These are phyloP conservation scores for Erithacus rubecula DNA, from an alignment of 2,797 vertebrate genomes.

Conservation along the genomic window DNA sequence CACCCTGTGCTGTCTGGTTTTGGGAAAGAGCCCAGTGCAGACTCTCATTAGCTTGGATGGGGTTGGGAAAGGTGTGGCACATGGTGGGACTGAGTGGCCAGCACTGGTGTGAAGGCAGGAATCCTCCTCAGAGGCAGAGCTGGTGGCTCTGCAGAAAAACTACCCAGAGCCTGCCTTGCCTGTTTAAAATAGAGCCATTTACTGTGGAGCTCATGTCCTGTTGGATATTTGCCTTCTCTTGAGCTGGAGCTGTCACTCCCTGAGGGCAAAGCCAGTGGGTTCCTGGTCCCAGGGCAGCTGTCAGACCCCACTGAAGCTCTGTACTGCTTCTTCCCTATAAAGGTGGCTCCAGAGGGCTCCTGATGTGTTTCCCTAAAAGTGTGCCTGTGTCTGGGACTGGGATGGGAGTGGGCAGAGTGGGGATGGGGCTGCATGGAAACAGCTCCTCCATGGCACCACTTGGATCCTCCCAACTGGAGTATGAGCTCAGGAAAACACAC, in stretches of 20 bases:
- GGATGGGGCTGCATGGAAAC: neutral
- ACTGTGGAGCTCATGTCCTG: neutral
- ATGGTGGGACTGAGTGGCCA: neutral
- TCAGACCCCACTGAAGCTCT: neutral
- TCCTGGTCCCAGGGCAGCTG: neutral
- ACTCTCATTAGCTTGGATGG: rapidly evolving
- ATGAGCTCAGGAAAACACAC: neutral
- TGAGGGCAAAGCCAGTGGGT: neutral
- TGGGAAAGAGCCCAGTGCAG: neutral
- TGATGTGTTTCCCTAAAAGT: rapidly evolving
- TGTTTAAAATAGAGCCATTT: neutral
- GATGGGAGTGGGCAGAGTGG: neutral
- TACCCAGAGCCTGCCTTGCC: neutral
- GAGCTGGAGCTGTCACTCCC: neutral
- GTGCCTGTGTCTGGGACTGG: neutral
- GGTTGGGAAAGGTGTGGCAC: neutral
- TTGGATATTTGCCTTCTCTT: neutral
- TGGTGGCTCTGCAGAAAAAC: neutral
- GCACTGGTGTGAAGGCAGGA: neutral
- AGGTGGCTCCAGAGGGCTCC: neutral
- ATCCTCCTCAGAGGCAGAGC: conserved; percentile 20
- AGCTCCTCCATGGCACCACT: neutral
- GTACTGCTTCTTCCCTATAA: neutral
- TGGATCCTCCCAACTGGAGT: neutral
- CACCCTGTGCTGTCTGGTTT: neutral